Conservation (phyloP, 2,888 invertebrate genomes). For the Kryphioiulus occultus region DNA sequence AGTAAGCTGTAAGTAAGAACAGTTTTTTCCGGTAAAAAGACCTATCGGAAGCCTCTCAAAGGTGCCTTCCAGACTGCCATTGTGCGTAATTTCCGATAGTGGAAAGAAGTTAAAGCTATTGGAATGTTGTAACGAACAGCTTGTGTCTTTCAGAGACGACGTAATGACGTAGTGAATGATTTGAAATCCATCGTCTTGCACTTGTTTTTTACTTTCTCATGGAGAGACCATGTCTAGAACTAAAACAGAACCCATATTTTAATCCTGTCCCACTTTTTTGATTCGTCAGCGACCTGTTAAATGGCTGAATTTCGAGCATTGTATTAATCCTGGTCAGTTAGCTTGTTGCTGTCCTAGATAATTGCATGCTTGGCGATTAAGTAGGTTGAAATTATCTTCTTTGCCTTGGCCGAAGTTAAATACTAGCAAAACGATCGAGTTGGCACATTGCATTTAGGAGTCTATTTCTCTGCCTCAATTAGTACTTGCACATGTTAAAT, state of each 20-base stretch:
- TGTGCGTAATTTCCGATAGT: not conserved
- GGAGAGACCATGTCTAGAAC: too few relatives aligned
- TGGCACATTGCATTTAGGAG: too few relatives aligned
- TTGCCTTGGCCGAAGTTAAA: too few relatives aligned
- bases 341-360: too few relatives aligned
- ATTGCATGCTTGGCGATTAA: too few relatives aligned
- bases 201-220: not conserved
- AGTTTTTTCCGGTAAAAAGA: not conserved
- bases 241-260: not conserved
- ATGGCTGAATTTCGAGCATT: not conserved
- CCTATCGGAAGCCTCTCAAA: not conserved
- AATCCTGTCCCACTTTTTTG: not conserved
- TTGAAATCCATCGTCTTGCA: not conserved
- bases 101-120: not conserved
- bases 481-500: too few relatives aligned
- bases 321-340: too few relatives aligned
- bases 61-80: not conserved
- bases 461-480: too few relatives aligned
- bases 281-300: not conserved
- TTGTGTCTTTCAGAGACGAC: not conserved
- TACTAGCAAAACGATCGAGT: too few relatives aligned
- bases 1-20: not conserved
- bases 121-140: not conserved
- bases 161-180: not conserved
- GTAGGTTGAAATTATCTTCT: too few relatives aligned